phyloP scores from a whole-genome alignment of 1,140 invertebrate genomes.

The Eufriesea mexicana region DNA sequence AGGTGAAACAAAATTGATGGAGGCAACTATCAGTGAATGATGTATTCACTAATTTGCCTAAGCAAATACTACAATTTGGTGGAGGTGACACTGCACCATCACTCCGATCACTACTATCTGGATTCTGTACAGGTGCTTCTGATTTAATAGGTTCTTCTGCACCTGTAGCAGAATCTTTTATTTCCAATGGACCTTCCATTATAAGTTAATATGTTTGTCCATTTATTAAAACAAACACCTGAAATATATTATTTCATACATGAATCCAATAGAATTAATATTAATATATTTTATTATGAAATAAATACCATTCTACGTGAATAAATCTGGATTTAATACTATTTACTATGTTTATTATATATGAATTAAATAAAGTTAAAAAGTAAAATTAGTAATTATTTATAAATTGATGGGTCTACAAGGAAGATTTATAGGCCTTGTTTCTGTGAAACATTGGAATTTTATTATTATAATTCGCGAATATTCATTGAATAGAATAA shows the following conservation, averaged over 20 bases:
- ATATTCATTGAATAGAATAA: background rate
- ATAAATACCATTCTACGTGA: too few relatives aligned
- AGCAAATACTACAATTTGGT: conserved; percentile 95
- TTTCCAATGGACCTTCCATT: conserved; percentile 66
- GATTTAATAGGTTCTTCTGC: conserved; percentile 74
- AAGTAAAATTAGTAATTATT: background rate
- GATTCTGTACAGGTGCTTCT: conserved; percentile 67
- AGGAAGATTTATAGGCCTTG: background rate
- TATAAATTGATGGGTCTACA: background rate
- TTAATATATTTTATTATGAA: background rate
- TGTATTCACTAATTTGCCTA: conserved; percentile 92
- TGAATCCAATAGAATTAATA: background rate
- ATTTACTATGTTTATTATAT: background rate
- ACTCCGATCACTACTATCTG: conserved; percentile 71
- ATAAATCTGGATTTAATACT: too few relatives aligned
- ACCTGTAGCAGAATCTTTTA: conserved; percentile 53
- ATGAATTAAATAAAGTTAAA: background rate
- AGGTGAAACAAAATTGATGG: conserved; percentile 97
- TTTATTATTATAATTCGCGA: background rate
- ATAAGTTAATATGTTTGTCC: conserved; percentile 24
- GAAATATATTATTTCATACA: conserved; percentile 6
- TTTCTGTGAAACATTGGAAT: background rate
- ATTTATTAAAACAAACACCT: conserved; percentile 44
- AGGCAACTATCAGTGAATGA: conserved; percentile 95
- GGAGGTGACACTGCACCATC: conserved; percentile 86